Evolutionary conservation across 2,888 invertebrate genomes (phyloP), one percentile per base, ranked within the genome.

Genomic region (Coenonympha glycerion): DNA sequence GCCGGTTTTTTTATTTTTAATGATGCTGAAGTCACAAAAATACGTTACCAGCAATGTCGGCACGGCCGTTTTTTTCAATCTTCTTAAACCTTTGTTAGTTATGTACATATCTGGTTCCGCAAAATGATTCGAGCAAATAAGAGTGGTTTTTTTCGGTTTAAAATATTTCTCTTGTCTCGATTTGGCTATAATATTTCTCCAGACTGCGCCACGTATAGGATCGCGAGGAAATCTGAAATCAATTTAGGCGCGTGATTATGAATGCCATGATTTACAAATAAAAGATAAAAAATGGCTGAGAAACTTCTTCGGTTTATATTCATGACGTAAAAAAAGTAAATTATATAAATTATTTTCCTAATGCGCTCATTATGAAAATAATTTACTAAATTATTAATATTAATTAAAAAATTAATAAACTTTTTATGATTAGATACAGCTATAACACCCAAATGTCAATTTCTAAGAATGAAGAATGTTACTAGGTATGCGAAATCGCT

Each of bases 171-270:
- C 39, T 3, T 8, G 13, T 24, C 39, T 18, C 21, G 18, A 24
- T 8, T 18, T 11, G 22, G 41, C 41, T 26, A 41, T 41, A 9
- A 41, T 41, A 9, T 22, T 13, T 41, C 13, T 41, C 41, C 41
- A 28, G 15, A 24, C 13, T 16, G 13, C 22, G 13, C 41, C 41
- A 15, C 26, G 6, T 24, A 16, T 9, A 31, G 33, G 30, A 44
- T 30, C 22, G 21, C 46, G 46, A 11, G 44, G 31, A 31, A 44
- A 44, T 16, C 33, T 41, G 22, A 42, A 37, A 37, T 28, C 11
- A 28, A 28, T 28, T 28, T 28, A 28, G 5, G 11, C 28, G 28
- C n/a, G n/a, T n/a, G n/a, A n/a, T n/a, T n/a, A n/a, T 28, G 28
- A 24, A 3, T 24, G 24, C 24, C 24, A 24, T 24, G 3, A 24